Evolutionary conservation across 1,140 invertebrate species (phyloP).

Genomic region (Plodia interpunctella): DNA sequence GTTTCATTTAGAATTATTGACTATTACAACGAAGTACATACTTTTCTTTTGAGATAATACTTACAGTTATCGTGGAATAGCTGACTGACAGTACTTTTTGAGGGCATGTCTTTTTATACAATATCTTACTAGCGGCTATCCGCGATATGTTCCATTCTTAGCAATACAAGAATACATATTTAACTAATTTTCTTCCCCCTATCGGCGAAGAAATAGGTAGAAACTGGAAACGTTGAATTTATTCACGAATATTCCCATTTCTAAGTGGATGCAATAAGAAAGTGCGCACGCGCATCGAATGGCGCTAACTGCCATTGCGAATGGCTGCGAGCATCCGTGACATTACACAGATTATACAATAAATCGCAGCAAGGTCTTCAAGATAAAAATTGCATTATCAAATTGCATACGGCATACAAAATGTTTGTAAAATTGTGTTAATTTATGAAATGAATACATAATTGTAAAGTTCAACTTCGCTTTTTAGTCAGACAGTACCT

Average conservation of each 20-base stretch:
- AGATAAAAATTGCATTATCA: background rate
- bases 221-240: too few relatives aligned
- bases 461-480: too few relatives aligned
- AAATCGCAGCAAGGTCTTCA: background rate
- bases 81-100: too few relatives aligned
- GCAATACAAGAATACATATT: too few relatives aligned
- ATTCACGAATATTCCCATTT: background rate
- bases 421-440: too few relatives aligned
- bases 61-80: background rate
- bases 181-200: too few relatives aligned
- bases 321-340: background rate
- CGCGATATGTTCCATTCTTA: too few relatives aligned
- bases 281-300: conserved; percentile 1
- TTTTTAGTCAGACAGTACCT: too few relatives aligned
- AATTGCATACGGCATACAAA: background rate
- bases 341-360: conserved; percentile 1
- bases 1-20: conserved; percentile 32
- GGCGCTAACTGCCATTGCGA: background rate
- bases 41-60: background rate
- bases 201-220: too few relatives aligned
- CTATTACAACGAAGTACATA: conserved; percentile 3
- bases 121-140: too few relatives aligned
- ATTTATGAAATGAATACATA: too few relatives aligned
- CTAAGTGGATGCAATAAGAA: background rate
- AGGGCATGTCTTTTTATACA: too few relatives aligned